Conservation (phyloP, 2,888 invertebrate genomes). For the Troides helena region DNA sequence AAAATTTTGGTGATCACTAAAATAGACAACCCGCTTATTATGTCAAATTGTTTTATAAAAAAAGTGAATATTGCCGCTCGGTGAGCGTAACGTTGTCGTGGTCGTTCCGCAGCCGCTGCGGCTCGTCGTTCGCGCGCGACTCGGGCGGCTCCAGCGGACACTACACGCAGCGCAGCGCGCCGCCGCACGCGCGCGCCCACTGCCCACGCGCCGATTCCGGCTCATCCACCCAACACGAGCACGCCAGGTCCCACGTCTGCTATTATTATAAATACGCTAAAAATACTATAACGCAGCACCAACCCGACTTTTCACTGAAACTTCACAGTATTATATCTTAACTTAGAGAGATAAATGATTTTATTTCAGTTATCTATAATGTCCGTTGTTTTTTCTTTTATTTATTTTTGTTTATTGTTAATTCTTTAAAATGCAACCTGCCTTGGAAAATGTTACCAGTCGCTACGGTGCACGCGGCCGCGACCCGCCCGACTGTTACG, state of each 20-base stretch:
- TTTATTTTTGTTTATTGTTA: no score
- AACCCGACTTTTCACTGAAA: no score
- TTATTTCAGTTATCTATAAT: no score
- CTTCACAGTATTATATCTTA: no score
- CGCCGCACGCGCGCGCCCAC: constrained; percentile 68
- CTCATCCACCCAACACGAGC: constrained; percentile 87
- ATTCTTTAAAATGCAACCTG: no score
- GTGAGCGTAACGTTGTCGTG: not conserved
- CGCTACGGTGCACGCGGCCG: constrained; percentile 57
- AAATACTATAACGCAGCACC: no score
- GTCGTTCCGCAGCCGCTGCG: constrained; percentile 61
- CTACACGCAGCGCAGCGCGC: constrained; percentile 90
- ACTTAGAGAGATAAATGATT: no score
- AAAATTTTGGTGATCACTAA: no score
- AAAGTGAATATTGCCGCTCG: not conserved
- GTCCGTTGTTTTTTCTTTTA: no score
- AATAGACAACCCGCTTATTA: no score
- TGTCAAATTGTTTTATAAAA: not conserved
- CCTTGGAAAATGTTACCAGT: constrained; percentile 37
- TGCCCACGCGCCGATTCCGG: constrained; percentile 84
- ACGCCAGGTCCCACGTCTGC: constrained; percentile 45
- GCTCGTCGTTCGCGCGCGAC: constrained; percentile 86
- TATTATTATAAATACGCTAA: not conserved
- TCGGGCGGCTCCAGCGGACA: constrained; percentile 91
- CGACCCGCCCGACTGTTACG: constrained; percentile 60